A percentile compares a stretch with the other conserved stretches of the same genome.
Conservation (phyloP, 2,113 vertebrate species). For the Gymnarchus niloticus region DNA sequence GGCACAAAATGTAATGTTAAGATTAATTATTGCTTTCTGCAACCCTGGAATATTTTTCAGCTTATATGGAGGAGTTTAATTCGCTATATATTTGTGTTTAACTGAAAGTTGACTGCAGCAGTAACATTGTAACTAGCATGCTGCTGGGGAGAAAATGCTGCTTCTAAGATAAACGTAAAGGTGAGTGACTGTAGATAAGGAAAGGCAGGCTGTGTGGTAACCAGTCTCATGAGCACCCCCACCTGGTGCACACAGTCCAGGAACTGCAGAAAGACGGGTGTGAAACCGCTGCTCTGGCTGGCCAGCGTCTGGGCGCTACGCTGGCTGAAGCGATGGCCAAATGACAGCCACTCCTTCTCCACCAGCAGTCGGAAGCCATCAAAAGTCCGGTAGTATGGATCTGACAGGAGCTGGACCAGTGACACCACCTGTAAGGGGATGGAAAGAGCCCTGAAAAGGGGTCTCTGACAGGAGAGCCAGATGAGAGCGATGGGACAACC, state of each 20-base stretch:
- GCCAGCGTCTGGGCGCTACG: conserved; percentile 86
- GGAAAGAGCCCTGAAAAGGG: not conserved
- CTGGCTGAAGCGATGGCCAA: conserved; percentile 90
- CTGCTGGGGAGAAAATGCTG: not conserved
- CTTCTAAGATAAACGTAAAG: not conserved
- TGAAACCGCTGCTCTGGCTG: conserved; percentile 83
- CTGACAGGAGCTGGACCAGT: conserved; percentile 86
- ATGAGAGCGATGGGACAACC: no score
- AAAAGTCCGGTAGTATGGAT: conserved; percentile 89
- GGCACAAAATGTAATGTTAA: not conserved
- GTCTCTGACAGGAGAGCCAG: not conserved
- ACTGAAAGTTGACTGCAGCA: no score
- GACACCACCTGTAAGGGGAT: conserved; percentile 74
- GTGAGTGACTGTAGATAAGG: not conserved
- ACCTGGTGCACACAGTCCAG: conserved; percentile 91
- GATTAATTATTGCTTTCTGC: not conserved
- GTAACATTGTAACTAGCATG: no score
- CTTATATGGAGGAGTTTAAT: no score
- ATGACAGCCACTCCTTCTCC: conserved; percentile 97
- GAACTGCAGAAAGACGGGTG: conserved; percentile 91
- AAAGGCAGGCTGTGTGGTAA: not conserved
- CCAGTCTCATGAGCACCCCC: not conserved
- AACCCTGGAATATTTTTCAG: no score
- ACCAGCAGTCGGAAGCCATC: conserved; percentile 92
- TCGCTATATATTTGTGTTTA: no score